A percentile compares a stretch with the other conserved stretches of the same genome.
Conservation (phyloP, 2,888 invertebrate species). For the Arctia plantaginis region DNA sequence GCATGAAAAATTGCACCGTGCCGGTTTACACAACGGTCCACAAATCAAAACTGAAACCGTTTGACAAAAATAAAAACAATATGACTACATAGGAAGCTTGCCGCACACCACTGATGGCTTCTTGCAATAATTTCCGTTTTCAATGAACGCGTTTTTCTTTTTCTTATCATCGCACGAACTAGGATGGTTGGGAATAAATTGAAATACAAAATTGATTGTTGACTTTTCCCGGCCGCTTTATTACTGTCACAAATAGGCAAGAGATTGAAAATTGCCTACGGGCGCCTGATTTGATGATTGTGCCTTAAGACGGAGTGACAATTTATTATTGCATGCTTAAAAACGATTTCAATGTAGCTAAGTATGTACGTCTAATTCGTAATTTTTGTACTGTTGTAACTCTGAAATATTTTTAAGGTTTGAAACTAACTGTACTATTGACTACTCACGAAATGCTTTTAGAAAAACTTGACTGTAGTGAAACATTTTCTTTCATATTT, state of each 20-base stretch:
- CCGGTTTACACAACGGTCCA: constrained; percentile 66
- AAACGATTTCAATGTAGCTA: background rate
- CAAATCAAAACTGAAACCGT: constrained; percentile 79
- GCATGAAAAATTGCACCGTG: constrained; percentile 75
- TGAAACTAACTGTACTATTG: background rate
- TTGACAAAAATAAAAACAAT: constrained; percentile 65
- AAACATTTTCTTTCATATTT: background rate
- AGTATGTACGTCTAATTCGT: background rate
- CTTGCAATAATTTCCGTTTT: constrained; percentile 87
- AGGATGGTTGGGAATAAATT: constrained; percentile 86
- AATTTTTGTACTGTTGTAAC: background rate
- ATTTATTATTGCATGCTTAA: constrained; percentile 58
- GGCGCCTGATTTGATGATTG: constrained; percentile 68
- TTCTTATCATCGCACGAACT: constrained; percentile 86
- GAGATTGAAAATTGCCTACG: constrained; percentile 84
- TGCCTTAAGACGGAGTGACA: constrained; percentile 45
- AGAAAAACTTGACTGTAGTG: background rate
- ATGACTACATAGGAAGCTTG: constrained; percentile 70
- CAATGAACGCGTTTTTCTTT: constrained; percentile 85
- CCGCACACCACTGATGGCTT: constrained; percentile 84
- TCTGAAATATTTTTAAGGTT: background rate
- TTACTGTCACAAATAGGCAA: constrained; percentile 86
- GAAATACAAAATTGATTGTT: constrained; percentile 87
- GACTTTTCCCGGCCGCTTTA: constrained; percentile 85
- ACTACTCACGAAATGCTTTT: background rate